phyloP scores from a whole-genome alignment of 2,113 vertebrate species.

The Sphaerodactylus townsendi region DNA sequence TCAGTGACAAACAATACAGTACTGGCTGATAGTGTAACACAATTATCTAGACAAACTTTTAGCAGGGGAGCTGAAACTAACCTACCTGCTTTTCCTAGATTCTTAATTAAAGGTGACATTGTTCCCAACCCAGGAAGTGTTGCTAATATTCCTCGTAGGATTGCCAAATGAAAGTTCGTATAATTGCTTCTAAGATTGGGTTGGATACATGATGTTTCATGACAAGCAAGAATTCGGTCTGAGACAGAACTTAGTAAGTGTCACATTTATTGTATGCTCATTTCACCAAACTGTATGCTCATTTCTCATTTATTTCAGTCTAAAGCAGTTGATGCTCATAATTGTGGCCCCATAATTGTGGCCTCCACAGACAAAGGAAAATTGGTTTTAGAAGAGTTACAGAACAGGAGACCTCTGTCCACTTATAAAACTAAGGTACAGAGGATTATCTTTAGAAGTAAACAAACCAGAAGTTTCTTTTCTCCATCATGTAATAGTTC shows the following conservation, averaged over 20 bases:
- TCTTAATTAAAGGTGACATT: constrained; percentile 17
- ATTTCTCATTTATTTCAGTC: too few relatives aligned
- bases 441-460: background rate
- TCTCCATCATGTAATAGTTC: too few relatives aligned
- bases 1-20: background rate
- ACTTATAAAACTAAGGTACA: background rate
- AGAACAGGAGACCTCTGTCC: background rate
- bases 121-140: background rate
- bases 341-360: too few relatives aligned
- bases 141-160: background rate
- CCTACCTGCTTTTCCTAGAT: background rate
- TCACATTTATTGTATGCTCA: background rate
- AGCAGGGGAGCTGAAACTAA: background rate
- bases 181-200: background rate
- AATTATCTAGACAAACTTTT: background rate
- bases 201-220: background rate
- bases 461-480: background rate
- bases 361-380: background rate
- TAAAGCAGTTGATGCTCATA: background rate
- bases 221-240: background rate
- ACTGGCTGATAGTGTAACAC: background rate
- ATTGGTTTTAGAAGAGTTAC: background rate
- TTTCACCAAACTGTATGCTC: background rate
- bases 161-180: background rate
- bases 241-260: background rate